Base-by-base conservation (phyloP, 2,888 invertebrate genomes). In the Pycnomerus fuliginosus region DNA sequence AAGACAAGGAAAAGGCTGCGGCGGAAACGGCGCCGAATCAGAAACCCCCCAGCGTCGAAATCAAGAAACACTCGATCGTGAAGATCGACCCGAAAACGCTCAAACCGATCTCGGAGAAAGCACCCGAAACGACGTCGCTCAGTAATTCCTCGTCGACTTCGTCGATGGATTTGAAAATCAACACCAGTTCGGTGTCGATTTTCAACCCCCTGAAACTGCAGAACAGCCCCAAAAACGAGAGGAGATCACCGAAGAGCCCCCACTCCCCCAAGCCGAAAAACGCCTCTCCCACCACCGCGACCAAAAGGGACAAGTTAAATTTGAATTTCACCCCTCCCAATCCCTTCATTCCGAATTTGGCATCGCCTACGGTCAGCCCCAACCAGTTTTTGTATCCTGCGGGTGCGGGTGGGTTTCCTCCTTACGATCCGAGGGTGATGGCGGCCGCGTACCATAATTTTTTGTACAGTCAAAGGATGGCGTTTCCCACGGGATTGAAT, bases 11-110 rank as follows among this genome's bases (percentile, higher is more conserved):
- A 3, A 36, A 30, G 11, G 13, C 12, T 11, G 34, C 16, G 14
- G 23, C 16, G n/a, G 40, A 35, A 35, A 12, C 25, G 11, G 37
- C 25, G 17, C 16, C 17, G 1, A n/a, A 24, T 23, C n/a, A 34
- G 11, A 8, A 15, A 5, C 5, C 28, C 10, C 14, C 29, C 12
- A 68, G 66, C 40, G 59, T 56, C 15, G 72, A 72, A 45, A 72
- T 72, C 16, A 70, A 68, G 44, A 70, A 69, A 38, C 72, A 72
- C 42, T 72, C 71, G 16, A 71, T 73, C 12, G 71, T 73, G 2
- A 79, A 79, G 58, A 76, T 80, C 40, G 80, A 80, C 58, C 80
- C 80, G 1, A 79, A 79, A 62, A 80, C 80, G 0, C 58, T 80
- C 13, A 76, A 76, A 41, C 79, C 80, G 0, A 76, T 79, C 11